Percentiles rank a stretch among this genome's conserved stretches.
Evolutionary conservation across 2,113 vertebrate species (phyloP).

Genomic region (Microcebus murinus): DNA sequence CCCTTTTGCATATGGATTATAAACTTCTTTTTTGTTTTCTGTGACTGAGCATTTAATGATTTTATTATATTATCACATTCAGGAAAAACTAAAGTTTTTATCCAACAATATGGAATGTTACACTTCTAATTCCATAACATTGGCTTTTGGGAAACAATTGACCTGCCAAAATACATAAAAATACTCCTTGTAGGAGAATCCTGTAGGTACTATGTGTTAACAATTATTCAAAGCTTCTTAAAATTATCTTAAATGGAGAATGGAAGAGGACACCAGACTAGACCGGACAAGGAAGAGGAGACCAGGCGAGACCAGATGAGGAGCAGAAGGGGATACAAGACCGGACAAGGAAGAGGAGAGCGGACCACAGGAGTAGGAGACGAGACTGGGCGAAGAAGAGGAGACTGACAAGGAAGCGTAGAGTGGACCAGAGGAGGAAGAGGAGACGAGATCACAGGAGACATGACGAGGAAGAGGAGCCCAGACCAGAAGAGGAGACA

Average conservation of each 20-base stretch:
- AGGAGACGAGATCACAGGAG: no score
- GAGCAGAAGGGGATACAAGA: no score
- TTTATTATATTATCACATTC: not conserved
- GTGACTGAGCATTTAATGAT: not conserved
- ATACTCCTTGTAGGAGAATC: not conserved
- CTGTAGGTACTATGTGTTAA: not conserved
- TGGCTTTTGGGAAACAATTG: not conserved
- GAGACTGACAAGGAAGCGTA: no score
- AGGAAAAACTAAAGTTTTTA: conserved; percentile 13
- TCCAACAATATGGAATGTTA: not conserved
- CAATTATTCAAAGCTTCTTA: not conserved
- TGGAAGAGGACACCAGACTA: no score
- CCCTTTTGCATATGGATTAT: not conserved
- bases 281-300: no score
- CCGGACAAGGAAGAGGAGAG: no score
- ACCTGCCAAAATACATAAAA: not conserved
- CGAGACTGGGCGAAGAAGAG: no score
- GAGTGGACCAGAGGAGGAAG: no score
- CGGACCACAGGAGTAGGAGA: no score
- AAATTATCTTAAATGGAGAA: not conserved
- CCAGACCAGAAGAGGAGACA: no score
- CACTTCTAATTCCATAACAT: not conserved
- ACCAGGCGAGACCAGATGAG: no score
- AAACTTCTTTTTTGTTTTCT: not conserved
- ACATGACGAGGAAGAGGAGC: no score